Evolutionary conservation across 2,888 invertebrate species (phyloP).

Genomic region (Protonemura montana): DNA sequence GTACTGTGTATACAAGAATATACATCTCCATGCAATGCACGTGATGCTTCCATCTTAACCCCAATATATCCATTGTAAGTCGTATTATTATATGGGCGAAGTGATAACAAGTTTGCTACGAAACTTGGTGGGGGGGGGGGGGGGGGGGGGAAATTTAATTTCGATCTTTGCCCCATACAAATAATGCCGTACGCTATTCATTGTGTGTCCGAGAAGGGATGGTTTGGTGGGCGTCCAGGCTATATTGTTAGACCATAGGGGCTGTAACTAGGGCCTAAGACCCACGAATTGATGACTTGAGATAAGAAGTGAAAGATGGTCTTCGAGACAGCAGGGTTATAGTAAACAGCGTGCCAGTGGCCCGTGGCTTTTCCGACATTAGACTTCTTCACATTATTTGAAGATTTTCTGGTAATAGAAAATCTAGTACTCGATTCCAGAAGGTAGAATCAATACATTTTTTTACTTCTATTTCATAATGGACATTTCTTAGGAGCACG

Average conservation of each 20-base stretch:
- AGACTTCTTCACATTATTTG: conserved; percentile 29
- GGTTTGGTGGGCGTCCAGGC: not conserved
- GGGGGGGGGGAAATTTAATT: conserved; percentile 48
- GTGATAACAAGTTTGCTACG: conserved; percentile 20
- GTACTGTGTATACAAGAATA: too few relatives aligned
- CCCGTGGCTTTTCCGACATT: not conserved
- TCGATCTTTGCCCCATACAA: conserved; percentile 45
- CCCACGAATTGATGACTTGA: conserved; percentile 35
- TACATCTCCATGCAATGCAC: not conserved
- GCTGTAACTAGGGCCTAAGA: conserved; percentile 37
- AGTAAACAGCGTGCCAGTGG: conserved; percentile 36
- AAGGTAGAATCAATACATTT: conserved; percentile 37
- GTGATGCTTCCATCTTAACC: conserved; percentile 15
- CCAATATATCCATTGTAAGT: conserved; percentile 25
- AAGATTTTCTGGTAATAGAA: conserved; percentile 28
- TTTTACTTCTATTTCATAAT: conserved; percentile 14
- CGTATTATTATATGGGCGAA: conserved; percentile 12
- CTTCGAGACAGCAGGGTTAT: not conserved
- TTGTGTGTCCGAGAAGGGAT: conserved; percentile 43
- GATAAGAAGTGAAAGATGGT: conserved; percentile 41
- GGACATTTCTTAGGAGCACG: not conserved
- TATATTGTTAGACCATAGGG: conserved; percentile 19
- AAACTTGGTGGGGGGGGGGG: conserved; percentile 32
- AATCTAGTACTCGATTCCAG: conserved; percentile 7
- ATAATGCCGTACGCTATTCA: conserved; percentile 46